phyloP scores from a whole-genome alignment of 2,888 invertebrate species.

The Ophion obscuratus region DNA sequence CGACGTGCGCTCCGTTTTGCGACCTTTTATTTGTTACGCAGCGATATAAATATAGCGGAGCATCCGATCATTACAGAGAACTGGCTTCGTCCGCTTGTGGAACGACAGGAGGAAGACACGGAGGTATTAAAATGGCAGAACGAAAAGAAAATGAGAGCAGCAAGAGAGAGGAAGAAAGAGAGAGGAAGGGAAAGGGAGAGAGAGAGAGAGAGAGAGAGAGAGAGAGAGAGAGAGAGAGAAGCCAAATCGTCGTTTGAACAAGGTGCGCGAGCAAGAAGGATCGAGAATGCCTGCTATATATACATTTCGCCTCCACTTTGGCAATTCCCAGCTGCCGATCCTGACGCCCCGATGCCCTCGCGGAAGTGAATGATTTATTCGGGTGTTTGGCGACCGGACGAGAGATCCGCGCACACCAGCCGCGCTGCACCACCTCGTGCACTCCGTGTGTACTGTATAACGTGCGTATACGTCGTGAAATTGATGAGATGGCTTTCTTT shows the following conservation, averaged over 20 bases:
- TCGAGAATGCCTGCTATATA: slow-evolving; percentile 45
- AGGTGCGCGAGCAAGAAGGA: slow-evolving; percentile 37
- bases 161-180: neutral
- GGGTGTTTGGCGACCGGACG: slow-evolving; percentile 59
- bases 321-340: slow-evolving; percentile 61
- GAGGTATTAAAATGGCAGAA: slow-evolving; percentile 19
- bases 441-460: neutral
- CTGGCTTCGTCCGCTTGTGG: slow-evolving; percentile 48
- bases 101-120: slow-evolving; percentile 26
- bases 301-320: slow-evolving; percentile 30
- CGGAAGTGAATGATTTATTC: slow-evolving; percentile 66
- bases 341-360: slow-evolving; percentile 58
- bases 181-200: neutral
- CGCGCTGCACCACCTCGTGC: slow-evolving; percentile 6
- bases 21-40: neutral
- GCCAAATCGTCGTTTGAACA: slow-evolving; percentile 4
- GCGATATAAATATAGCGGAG: neutral
- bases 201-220: slow-evolving; percentile 6
- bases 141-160: slow-evolving; percentile 3
- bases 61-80: slow-evolving; percentile 60
- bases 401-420: slow-evolving; percentile 40
- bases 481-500: slow-evolving; percentile 45
- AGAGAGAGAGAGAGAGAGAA: slow-evolving; percentile 5
- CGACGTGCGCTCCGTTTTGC: neutral
- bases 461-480: slow-evolving; percentile 21